These are phyloP conservation scores for Steatornis caripensis DNA, from an alignment of 2,113 vertebrate genomes.

Conservation along the genomic window DNA sequence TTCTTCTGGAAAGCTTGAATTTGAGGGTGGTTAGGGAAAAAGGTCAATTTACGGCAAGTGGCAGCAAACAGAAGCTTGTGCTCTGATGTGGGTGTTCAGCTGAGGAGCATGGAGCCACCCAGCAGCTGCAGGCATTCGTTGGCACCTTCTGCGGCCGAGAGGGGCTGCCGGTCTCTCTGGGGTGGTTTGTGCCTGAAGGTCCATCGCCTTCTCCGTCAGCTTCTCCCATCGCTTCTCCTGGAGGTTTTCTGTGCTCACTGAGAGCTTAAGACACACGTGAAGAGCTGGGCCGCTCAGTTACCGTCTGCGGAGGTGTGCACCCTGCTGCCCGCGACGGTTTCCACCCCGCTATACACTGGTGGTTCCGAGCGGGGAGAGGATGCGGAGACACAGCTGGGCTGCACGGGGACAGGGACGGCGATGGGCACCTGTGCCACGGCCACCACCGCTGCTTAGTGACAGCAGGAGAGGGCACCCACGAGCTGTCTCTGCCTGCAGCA, in stretches of 20 bases:
- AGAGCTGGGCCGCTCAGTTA: background rate
- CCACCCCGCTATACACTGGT: rapidly evolving
- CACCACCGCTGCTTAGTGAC: background rate
- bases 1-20: background rate
- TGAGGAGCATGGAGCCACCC: no score
- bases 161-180: background rate
- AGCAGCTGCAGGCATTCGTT: no score
- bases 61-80: background rate
- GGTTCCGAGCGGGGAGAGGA: rapidly evolving
- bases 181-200: background rate
- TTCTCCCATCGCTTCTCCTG: background rate
- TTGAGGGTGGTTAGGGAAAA: background rate
- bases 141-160: background rate
- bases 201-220: background rate
- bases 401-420: rapidly evolving
- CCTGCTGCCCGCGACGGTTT: rapidly evolving
- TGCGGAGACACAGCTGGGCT: rapidly evolving
- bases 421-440: background rate
- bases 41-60: background rate
- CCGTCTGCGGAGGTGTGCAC: rapidly evolving
- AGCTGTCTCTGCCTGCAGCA: background rate
- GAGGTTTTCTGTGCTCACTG: background rate
- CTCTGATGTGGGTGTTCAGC: background rate
- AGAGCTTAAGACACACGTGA: background rate
- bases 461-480: conserved; percentile 39